Evolutionary conservation across 2,888 invertebrate genomes (phyloP), one percentile per base, ranked within the genome.

Genomic region (Drosophila kuntzei): DNA sequence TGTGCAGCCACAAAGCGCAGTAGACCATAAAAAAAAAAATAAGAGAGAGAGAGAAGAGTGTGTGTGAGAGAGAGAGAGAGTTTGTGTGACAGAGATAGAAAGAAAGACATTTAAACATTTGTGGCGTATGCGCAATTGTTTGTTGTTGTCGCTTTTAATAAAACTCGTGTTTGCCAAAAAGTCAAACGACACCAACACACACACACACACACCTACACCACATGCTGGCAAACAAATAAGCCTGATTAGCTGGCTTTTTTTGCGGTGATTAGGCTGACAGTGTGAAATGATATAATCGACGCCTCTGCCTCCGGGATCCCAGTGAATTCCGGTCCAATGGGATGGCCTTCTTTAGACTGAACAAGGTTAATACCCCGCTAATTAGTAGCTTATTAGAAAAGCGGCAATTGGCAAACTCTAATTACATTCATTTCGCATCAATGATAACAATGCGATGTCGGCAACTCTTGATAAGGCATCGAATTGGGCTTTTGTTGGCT

Each of bases 131-230:
- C 82, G 82, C 78, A 80, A 83, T 73, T 72, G 75, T 64, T 72
- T 47, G 49, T 57, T 49, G 69, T 64, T 77, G 72, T 78, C 81
- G 81, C 75, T 73, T 79, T 79, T 58, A 72, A 83, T 83, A 73
- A 87, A 83, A 80, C 63, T 72, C 89, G 68, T 80, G 84, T 83
- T 81, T 76, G 80, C 81, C 82, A 77, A 84, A 82, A 84, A 90
- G 79, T 80, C 84, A 77, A 61, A 64, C 66, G 59, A 34, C 72
- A 67, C 49, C 53, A 64, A 64, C 41, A 25, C 58, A 14, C 51
- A 32, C 39, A 29, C 49, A 39, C 41, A 43, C 53, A 20, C 61
- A 25, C 22, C 36, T 7, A 44, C 20, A 53, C 37, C 53, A 50
- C 62, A 75, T 25, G 18, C 44, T 29, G 37, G 55, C 32, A 55